A percentile compares a stretch with the other conserved stretches of the same genome.
Conservation (phyloP, 2,113 vertebrate species). For the Piprites chloris region DNA sequence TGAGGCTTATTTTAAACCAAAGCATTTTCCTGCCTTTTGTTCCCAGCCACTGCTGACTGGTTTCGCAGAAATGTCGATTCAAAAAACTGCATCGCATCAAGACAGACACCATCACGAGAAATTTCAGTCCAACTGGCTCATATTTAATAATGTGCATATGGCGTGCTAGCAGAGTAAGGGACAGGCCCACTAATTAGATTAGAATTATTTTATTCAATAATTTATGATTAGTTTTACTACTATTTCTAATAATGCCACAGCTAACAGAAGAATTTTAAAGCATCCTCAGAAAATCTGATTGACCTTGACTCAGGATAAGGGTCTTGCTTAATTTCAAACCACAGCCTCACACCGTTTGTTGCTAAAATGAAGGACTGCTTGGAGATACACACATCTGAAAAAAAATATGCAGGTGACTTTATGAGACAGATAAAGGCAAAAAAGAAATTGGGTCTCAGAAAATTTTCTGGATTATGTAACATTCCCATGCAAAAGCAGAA, state of each 20-base stretch:
- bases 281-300: neutral
- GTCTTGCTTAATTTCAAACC: neutral
- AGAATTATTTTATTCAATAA: slow-evolving; percentile 30
- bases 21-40: neutral
- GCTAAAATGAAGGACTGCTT: neutral
- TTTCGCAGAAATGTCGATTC: slow-evolving; percentile 33
- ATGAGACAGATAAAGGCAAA: neutral
- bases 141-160: slow-evolving; percentile 53
- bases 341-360: neutral
- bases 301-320: neutral
- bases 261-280: neutral
- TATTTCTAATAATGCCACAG: neutral
- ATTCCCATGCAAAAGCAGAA: neutral
- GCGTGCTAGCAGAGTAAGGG: slow-evolving; percentile 11
- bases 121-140: slow-evolving; percentile 54
- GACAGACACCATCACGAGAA: slow-evolving; percentile 39
- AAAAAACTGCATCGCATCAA: slow-evolving; percentile 15
- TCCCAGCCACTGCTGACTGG: neutral
- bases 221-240: neutral
- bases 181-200: slow-evolving; percentile 47
- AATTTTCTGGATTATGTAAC: neutral
- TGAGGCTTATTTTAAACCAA: neutral
- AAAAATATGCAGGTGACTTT: neutral
- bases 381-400: neutral
- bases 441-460: neutral